Base-by-base conservation (phyloP, 2,888 invertebrate species). In the Pheosia tremula region DNA sequence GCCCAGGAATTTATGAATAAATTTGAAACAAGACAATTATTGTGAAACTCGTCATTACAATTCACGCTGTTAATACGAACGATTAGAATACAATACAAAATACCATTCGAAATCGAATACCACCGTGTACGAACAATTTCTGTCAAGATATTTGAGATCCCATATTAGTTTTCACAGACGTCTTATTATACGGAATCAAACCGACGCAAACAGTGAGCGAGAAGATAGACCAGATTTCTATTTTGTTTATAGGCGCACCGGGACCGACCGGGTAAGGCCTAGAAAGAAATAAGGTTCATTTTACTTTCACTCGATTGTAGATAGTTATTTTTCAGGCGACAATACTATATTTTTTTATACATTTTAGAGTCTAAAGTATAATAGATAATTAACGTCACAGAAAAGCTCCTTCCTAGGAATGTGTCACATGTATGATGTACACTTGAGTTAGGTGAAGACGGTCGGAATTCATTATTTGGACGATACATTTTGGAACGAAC, bases 221-320 rank as follows among this genome's bases (percentile, higher is more conserved):
- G 77, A 83, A 84, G 84, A 79, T 80, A 74, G 72, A 81, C 78
- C 72, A 77, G 83, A 86, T 91, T 91, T 90, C 89, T 89, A 87
- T 87, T 54, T 87, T 84, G 81, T 82, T 85, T 86, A 87, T 81
- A 80, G 78, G 74, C 72, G 80, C 79, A 24, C 24, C 24, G 24
- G 24, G 24, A 24, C 24, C 24, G 24, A 24, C 24, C 24, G 24
- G 24, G 24, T 2, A 78, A 82, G 74, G 72, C 77, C 72, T 77
- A 79, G 86, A 84, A 87, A 79, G 86, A 84, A 87, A 87, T 85
- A 82, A 85, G 80, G 88, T 84, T 81, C 75, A 24, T 79, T 78
- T 77, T 75, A 83, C 85, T 86, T 87, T 86, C 84, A 81, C 83
- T 72, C 2, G 24, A 24, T 24, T 24, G 0, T 24, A 24, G 24